phyloP scores from a whole-genome alignment of 2,888 invertebrate species.

The Apamea epomidion region DNA sequence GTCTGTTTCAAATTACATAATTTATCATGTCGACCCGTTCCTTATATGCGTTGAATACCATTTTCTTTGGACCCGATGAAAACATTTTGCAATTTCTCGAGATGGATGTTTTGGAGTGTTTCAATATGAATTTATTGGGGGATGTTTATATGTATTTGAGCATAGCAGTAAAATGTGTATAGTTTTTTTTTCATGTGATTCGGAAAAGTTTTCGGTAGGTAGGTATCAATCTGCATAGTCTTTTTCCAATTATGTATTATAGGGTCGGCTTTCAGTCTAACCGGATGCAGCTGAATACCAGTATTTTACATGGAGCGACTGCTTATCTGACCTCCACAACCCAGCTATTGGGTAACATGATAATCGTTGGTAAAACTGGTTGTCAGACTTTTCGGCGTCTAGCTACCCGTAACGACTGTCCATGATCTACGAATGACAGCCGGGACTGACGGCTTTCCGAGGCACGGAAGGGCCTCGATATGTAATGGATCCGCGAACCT shows the following conservation, averaged over 20 bases:
- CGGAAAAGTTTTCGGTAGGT: background rate
- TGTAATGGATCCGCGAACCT: no score
- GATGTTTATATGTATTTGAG: constrained; percentile 19
- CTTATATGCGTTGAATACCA: constrained; percentile 76
- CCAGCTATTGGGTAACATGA: background rate
- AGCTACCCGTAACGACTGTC: background rate
- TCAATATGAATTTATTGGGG: constrained; percentile 69
- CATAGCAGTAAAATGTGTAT: background rate
- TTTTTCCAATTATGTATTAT: background rate
- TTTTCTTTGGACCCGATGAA: constrained; percentile 69
- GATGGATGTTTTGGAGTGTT: constrained; percentile 64
- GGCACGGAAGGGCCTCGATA: no score
- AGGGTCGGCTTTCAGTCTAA: background rate
- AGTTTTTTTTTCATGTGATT: constrained; percentile 1
- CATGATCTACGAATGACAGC: no score
- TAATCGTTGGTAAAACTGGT: background rate
- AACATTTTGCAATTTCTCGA: constrained; percentile 61
- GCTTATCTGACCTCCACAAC: background rate
- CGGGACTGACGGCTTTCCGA: no score
- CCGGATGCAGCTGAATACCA: background rate
- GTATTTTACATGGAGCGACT: background rate
- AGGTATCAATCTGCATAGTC: background rate
- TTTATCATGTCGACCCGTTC: constrained; percentile 79
- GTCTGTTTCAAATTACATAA: constrained; percentile 82
- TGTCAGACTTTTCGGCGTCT: background rate